phyloP scores from a whole-genome alignment of 2,113 vertebrate genomes.

The Haemorhous mexicanus region DNA sequence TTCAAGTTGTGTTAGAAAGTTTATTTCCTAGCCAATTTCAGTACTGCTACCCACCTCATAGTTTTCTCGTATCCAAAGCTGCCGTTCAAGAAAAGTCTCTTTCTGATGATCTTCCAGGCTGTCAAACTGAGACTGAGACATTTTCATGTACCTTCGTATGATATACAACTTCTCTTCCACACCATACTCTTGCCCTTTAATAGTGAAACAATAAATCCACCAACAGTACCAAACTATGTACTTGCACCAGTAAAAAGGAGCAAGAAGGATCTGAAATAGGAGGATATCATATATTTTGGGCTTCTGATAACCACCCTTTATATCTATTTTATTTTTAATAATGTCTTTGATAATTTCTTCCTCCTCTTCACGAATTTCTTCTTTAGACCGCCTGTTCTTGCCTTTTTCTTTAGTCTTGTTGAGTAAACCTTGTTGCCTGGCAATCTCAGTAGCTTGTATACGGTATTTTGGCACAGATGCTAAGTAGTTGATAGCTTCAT shows the following conservation, averaged over 20 bases:
- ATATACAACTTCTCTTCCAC: slow-evolving; percentile 90
- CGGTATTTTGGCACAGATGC: slow-evolving; percentile 93
- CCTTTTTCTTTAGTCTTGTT: slow-evolving; percentile 91
- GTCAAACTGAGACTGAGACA: slow-evolving; percentile 95
- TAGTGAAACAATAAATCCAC: slow-evolving; percentile 91
- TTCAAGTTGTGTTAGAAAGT: not conserved
- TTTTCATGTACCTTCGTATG: slow-evolving; percentile 92
- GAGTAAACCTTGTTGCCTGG: slow-evolving; percentile 92
- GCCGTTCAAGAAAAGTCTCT: slow-evolving; percentile 82
- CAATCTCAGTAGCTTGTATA: slow-evolving; percentile 92
- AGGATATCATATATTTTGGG: slow-evolving; percentile 91
- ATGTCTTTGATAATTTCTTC: slow-evolving; percentile 95
- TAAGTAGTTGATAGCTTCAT: slow-evolving; percentile 94
- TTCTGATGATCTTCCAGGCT: slow-evolving; percentile 85
- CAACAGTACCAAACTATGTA: slow-evolving; percentile 85
- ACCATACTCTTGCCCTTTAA: slow-evolving; percentile 89
- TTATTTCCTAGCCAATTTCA: not conserved
- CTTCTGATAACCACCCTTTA: slow-evolving; percentile 97
- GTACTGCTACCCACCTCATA: slow-evolving; percentile 80
- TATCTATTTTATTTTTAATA: slow-evolving; percentile 98
- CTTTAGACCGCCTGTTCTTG: slow-evolving; percentile 89
- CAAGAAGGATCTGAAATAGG: slow-evolving; percentile 87
- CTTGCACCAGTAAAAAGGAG: slow-evolving; percentile 82
- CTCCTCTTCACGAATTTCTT: slow-evolving; percentile 93
- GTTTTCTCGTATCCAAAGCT: slow-evolving; percentile 91